Percentiles rank a stretch among this genome's conserved stretches.
These are phyloP conservation scores for Siniperca chuatsi DNA, from an alignment of 2,113 vertebrate species.

Conservation along the genomic window DNA sequence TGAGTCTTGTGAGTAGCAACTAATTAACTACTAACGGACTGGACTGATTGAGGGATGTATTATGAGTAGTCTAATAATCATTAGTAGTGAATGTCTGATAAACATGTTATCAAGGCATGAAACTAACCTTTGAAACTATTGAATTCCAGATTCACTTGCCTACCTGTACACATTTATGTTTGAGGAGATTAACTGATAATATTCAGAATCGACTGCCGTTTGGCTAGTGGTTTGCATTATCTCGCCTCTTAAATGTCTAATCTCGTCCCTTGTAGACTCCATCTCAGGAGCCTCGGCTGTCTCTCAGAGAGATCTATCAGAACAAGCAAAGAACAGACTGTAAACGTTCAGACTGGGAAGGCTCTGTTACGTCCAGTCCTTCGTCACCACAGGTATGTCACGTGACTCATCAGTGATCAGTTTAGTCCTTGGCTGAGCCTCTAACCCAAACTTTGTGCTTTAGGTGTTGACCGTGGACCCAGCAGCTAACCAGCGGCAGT, in stretches of 20 bases:
- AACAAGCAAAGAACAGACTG: constrained; percentile 86
- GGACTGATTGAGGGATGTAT: neutral
- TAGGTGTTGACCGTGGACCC: constrained; percentile 90
- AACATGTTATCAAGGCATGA: neutral
- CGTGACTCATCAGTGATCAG: neutral
- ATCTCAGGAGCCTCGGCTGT: constrained; percentile 82
- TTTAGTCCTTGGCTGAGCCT: neutral
- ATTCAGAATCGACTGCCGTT: neutral
- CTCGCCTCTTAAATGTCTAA: neutral
- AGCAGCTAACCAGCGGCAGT: constrained; percentile 84
- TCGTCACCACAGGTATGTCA: constrained; percentile 87
- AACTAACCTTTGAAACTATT: neutral
- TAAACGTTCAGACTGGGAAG: constrained; percentile 83
- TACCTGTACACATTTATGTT: neutral
- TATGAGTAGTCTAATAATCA: neutral
- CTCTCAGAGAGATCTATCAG: constrained; percentile 92
- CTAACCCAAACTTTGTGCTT: constrained; percentile 28
- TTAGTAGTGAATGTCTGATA: neutral
- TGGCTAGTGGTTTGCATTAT: neutral
- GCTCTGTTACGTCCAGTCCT: constrained; percentile 80
- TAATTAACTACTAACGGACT: too few relatives aligned
- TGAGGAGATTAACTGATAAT: neutral
- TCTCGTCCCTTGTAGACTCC: constrained; percentile 72
- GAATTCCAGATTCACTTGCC: neutral
- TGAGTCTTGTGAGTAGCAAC: constrained; percentile 81